Evolutionary conservation across 23 tunicate species (phyloP).

Genomic region (Oikopleura dioica): DNA sequence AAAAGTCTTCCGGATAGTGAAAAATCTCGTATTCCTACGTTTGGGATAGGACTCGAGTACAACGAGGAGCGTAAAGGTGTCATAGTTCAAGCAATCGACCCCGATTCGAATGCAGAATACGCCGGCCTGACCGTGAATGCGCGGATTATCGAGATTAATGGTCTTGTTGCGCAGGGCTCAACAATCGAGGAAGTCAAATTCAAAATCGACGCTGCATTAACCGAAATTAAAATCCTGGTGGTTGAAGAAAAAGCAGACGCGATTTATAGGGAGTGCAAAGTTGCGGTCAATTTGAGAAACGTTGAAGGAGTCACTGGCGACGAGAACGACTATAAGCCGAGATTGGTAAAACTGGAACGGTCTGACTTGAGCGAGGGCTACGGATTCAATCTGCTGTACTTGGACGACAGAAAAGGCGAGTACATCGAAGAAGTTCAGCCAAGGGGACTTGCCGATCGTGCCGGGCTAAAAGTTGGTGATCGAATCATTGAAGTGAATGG

Average conservation of each 20-base stretch:
- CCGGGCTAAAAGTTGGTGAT: conserved; percentile 76
- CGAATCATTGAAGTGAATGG: conserved; percentile 84
- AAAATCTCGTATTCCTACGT: conserved; percentile 14
- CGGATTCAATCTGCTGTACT: conserved; percentile 73
- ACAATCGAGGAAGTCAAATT: conserved; percentile 34
- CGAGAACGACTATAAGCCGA: conserved; percentile 32
- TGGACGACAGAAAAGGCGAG: conserved; percentile 95
- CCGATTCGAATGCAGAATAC: conserved; percentile 39
- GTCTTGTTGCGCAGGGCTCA: conserved; percentile 31
- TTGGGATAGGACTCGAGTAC: conserved; percentile 34
- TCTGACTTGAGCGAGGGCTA: conserved; percentile 24
- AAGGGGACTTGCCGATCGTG: conserved; percentile 33
- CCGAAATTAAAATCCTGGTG: conserved; percentile 33
- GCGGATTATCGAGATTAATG: conserved; percentile 56
- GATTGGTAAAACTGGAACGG: conserved; percentile 36
- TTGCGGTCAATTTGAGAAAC: conserved; percentile 46
- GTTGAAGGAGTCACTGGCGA: conserved; percentile 71
- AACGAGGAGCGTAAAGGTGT: conserved; percentile 36
- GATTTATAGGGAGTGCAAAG: conserved; percentile 44
- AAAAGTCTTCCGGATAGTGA: conserved; percentile 36
- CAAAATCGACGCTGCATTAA: conserved; percentile 22
- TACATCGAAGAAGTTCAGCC: conserved; percentile 53
- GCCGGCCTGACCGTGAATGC: conserved; percentile 46
- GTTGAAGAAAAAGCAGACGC: conserved; percentile 33
- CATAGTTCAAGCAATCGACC: conserved; percentile 20